Conservation (phyloP, 2,888 invertebrate genomes). For the Balanococcus diminutus region DNA sequence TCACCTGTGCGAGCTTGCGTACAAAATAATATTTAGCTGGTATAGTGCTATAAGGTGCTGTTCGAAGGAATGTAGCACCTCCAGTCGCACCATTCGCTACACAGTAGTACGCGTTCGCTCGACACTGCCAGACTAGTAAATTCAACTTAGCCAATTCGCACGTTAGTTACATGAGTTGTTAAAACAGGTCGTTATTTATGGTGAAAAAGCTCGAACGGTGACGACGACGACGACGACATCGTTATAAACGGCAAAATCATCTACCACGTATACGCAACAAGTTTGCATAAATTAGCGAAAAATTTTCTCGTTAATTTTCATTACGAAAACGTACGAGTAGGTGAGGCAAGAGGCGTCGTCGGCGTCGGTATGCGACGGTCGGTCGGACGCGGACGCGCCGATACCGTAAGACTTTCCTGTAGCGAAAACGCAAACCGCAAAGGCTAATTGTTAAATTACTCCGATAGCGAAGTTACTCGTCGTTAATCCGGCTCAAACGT, state of each 20-base stretch:
- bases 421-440: slow-evolving; percentile 3
- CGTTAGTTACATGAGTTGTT: not conserved
- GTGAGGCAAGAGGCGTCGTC: not conserved
- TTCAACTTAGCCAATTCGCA: not conserved
- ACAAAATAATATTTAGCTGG: not conserved
- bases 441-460: slow-evolving; percentile 33
- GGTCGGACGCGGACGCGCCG: not conserved
- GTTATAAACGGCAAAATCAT: not conserved
- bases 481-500: slow-evolving; percentile 14
- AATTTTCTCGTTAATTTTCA: slow-evolving; percentile 1
- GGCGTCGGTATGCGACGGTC: not conserved
- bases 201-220: not conserved
- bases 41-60: not conserved
- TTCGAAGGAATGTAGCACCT: not conserved
- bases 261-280: not conserved
- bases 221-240: not conserved
- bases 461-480: not conserved
- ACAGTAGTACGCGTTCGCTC: not conserved
- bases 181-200: not conserved
- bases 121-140: not conserved
- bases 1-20: slow-evolving; percentile 17
- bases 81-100: not conserved
- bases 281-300: not conserved
- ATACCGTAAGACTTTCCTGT: not conserved
- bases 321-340: not conserved